A percentile compares a stretch with the other conserved stretches of the same genome.
Conservation (phyloP, 2,797 vertebrate species). For the Macropodus opercularis region DNA sequence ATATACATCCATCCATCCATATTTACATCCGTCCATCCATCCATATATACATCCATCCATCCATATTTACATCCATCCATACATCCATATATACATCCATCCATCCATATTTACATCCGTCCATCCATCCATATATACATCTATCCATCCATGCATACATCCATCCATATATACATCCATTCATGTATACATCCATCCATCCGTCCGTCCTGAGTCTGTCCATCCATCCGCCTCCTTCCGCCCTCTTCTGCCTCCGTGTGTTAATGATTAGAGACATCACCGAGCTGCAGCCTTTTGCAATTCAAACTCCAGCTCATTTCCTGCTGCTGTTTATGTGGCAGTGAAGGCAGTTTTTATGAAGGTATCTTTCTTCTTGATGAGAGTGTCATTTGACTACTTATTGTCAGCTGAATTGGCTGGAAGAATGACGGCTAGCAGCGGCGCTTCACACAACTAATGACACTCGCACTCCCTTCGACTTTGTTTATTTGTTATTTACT, state of each 20-base stretch:
- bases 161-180: no score
- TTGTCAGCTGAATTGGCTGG: conserved; percentile 51
- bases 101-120: no score
- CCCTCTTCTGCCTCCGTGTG: conserved; percentile 15
- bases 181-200: no score
- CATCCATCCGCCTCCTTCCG: not conserved
- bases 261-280: conserved; percentile 43
- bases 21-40: no score
- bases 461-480: conserved; percentile 11
- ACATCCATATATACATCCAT: no score
- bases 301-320: conserved; percentile 56
- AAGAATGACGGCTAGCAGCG: conserved; percentile 37
- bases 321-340: conserved; percentile 49
- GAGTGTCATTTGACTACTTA: conserved; percentile 45
- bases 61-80: no score
- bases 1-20: no score
- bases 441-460: conserved; percentile 40
- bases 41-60: no score
- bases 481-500: conserved; percentile 50
- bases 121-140: no score
- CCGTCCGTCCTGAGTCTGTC: no score
- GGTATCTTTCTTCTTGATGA: conserved; percentile 59
- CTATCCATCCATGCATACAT: no score
- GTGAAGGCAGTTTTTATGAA: conserved; percentile 56
- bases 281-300: conserved; percentile 35